These are phyloP conservation scores for Myripristis jacobus DNA, from an alignment of 2,797 vertebrate species.

Conservation along the genomic window DNA sequence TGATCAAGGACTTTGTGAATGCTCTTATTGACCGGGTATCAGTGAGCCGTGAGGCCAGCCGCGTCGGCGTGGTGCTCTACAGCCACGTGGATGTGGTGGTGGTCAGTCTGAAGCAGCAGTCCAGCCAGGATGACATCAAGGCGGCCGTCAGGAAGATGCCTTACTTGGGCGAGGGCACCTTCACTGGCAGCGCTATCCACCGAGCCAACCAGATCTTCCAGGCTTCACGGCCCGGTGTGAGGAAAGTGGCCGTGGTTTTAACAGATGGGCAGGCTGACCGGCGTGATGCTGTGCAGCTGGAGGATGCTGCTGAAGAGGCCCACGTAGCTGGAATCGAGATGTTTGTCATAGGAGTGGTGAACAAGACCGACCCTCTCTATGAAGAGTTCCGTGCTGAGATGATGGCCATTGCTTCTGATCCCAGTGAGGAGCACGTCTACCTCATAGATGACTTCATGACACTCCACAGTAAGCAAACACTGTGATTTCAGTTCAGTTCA, in stretches of 20 bases:
- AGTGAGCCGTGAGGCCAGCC: conserved; percentile 69
- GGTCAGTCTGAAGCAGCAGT: conserved; percentile 80
- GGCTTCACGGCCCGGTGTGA: conserved; percentile 72
- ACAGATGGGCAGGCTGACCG: conserved; percentile 86
- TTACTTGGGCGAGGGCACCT: conserved; percentile 89
- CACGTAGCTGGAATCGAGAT: conserved; percentile 79
- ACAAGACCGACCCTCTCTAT: conserved; percentile 80
- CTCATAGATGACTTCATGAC: conserved; percentile 85
- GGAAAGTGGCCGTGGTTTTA: conserved; percentile 87
- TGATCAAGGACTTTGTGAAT: conserved; percentile 89
- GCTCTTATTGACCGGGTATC: conserved; percentile 82
- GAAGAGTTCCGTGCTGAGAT: conserved; percentile 84
- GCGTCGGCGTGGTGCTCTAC: conserved; percentile 87
- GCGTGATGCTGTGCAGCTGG: conserved; percentile 79
- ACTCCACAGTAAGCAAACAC: conserved; percentile 71
- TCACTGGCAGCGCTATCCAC: conserved; percentile 86
- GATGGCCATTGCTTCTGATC: conserved; percentile 86
- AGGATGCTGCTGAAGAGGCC: conserved; percentile 72
- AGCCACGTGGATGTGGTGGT: conserved; percentile 85
- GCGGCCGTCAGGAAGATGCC: conserved; percentile 83
- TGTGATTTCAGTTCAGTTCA: too few relatives aligned
- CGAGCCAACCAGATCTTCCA: conserved; percentile 80
- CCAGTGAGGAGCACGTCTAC: conserved; percentile 84
- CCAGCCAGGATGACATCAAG: conserved; percentile 78
- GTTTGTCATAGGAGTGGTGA: conserved; percentile 87